Evolutionary conservation across 2,888 invertebrate genomes (phyloP).

Genomic region (Linyphia triangularis): DNA sequence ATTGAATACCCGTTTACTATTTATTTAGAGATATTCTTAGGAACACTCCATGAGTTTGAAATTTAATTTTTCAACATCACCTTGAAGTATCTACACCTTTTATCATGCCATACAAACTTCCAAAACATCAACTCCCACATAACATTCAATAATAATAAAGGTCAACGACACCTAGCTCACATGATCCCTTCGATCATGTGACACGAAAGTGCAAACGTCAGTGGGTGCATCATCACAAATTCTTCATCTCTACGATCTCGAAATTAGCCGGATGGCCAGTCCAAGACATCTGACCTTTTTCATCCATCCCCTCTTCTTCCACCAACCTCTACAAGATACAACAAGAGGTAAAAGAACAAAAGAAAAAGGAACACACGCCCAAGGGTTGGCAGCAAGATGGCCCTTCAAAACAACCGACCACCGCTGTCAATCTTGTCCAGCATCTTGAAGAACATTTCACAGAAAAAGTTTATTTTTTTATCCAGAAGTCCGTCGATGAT

Average conservation of each 20-base stretch:
- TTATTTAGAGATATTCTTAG: too few species aligned
- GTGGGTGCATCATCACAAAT: background rate
- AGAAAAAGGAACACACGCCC: background rate
- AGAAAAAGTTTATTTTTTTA: background rate
- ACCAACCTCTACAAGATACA: background rate
- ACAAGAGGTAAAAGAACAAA: background rate
- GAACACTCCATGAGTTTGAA: too few species aligned
- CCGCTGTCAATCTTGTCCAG: background rate
- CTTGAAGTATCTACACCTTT: too few species aligned
- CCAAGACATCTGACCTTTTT: slow-evolving; percentile 30
- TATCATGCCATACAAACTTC: too few species aligned
- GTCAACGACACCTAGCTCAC: too few species aligned
- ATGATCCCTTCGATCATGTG: too few species aligned
- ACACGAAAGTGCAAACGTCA: too few species aligned
- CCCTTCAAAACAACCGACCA: background rate
- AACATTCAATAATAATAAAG: too few species aligned
- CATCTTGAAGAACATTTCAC: background rate
- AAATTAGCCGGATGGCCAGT: slow-evolving; percentile 54
- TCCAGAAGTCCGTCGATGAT: background rate
- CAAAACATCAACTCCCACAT: too few species aligned
- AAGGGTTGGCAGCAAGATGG: background rate
- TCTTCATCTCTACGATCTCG: background rate
- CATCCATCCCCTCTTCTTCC: background rate
- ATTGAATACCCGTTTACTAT: too few species aligned
- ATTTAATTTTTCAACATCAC: too few species aligned